phyloP scores from a whole-genome alignment of 2,888 invertebrate species.

The Amphipoea lucens region DNA sequence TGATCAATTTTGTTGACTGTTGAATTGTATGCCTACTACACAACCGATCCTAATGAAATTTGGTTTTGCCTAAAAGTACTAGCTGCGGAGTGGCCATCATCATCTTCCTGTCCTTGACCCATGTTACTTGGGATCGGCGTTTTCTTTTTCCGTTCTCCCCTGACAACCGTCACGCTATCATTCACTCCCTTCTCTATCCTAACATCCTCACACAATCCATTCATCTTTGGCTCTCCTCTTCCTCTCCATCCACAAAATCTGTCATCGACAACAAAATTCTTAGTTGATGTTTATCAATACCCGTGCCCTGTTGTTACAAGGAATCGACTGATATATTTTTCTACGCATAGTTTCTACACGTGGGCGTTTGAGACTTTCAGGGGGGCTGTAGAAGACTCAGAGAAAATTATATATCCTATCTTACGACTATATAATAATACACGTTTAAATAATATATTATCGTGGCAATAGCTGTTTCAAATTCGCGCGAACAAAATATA shows the following conservation, averaged over 20 bases:
- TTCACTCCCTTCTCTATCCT: background rate
- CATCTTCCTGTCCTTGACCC: background rate
- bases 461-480: background rate
- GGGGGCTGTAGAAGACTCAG: background rate
- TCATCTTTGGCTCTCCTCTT: background rate
- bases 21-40: background rate
- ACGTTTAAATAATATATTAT: background rate
- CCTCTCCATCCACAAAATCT: background rate
- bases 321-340: conserved; percentile 16
- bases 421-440: background rate
- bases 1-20: conserved; percentile 29
- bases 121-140: background rate
- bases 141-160: background rate
- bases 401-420: background rate
- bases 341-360: background rate
- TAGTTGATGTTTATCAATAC: background rate
- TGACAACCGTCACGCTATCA: background rate
- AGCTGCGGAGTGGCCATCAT: background rate
- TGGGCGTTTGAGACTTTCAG: background rate
- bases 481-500: background rate
- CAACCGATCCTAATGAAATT: background rate
- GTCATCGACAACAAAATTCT: background rate
- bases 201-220: background rate
- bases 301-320: background rate
- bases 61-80: background rate